Conservation (phyloP, 1,140 invertebrate genomes). For the Ladona fulva region DNA sequence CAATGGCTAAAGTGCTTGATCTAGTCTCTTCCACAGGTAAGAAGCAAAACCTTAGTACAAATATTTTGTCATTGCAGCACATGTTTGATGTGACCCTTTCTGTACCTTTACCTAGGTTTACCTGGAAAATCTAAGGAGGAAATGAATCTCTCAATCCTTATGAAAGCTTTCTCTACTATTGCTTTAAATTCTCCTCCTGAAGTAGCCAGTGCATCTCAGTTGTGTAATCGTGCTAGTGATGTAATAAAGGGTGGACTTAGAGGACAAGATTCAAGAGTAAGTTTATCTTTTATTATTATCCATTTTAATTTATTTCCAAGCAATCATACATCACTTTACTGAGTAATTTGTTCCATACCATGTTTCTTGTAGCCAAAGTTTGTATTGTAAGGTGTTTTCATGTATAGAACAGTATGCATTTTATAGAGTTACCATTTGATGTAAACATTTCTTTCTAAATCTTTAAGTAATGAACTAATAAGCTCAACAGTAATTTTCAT, state of each 20-base stretch:
- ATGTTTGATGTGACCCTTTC: not conserved
- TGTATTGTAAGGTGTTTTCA: no score
- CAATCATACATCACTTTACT: no score
- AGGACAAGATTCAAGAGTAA: not conserved
- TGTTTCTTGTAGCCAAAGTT: no score
- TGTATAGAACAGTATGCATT: no score
- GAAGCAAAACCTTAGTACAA: not conserved
- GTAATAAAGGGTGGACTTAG: not conserved
- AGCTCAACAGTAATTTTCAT: no score
- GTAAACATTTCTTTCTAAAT: no score
- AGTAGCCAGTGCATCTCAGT: not conserved
- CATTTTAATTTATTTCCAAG: no score
- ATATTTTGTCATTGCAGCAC: not conserved
- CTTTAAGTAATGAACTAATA: no score
- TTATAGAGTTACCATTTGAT: no score
- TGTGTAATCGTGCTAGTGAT: not conserved
- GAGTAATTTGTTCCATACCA: no score
- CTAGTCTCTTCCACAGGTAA: conserved; percentile 62
- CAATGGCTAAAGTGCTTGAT: conserved; percentile 80
- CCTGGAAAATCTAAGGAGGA: not conserved
- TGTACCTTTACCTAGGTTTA: not conserved
- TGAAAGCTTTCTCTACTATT: not conserved
- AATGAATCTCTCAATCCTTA: not conserved
- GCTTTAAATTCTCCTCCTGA: not conserved
- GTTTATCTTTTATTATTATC: no score